Evolutionary conservation across 2,113 vertebrate species (phyloP).

Genomic region (Heterotis niloticus): DNA sequence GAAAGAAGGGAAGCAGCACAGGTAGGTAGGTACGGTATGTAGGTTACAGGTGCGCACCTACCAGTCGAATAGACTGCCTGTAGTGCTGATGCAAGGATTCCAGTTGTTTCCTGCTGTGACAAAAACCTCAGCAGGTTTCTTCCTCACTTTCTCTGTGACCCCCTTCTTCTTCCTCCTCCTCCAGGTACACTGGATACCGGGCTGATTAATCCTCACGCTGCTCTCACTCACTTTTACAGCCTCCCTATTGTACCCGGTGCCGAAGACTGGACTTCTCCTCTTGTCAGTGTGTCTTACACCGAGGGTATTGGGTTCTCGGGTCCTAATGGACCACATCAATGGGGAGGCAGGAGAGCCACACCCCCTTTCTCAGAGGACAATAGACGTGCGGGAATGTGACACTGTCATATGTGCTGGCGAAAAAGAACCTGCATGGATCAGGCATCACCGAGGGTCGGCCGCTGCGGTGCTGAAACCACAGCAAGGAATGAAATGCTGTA

Average conservation of each 20-base stretch:
- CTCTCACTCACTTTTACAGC: too few relatives aligned
- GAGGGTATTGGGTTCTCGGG: background rate
- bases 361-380: background rate
- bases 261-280: too few relatives aligned
- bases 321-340: background rate
- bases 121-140: background rate
- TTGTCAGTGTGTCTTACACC: too few relatives aligned
- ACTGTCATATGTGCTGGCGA: background rate
- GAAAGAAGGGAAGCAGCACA: background rate
- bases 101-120: too few relatives aligned
- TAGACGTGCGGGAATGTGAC: background rate
- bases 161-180: background rate
- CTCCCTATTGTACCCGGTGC: too few relatives aligned
- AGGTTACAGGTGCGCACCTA: too few relatives aligned
- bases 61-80: too few relatives aligned
- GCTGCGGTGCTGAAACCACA: constrained; percentile 35
- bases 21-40: too few relatives aligned
- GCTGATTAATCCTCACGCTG: too few relatives aligned
- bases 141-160: background rate
- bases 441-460: constrained; percentile 1
- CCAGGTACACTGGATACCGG: too few relatives aligned
- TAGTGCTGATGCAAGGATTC: too few relatives aligned
- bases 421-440: background rate
- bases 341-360: background rate
- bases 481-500: constrained; percentile 34